Base-by-base conservation (phyloP, 2,113 vertebrate species). In the Morone saxatilis region DNA sequence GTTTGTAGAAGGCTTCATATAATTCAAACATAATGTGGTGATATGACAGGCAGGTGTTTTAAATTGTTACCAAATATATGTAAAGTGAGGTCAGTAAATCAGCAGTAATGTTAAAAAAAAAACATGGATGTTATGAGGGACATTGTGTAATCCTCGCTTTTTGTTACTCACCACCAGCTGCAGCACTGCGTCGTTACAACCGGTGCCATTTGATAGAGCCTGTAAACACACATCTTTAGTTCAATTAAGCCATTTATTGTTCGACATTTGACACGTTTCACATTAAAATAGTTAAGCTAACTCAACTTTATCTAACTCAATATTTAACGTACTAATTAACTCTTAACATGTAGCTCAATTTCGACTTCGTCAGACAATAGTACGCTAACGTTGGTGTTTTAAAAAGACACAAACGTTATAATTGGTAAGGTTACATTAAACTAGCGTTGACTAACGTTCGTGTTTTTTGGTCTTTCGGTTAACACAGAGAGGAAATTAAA, bases 101-200 rank as follows among this genome's bases (percentile, higher is more conserved):
- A 19, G 9, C 60, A 31, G 47, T 36, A 17, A 20, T 31, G 25
- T 25, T 1, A 25, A 25, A 25, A 25, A 4, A 12, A 12, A 45
- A 47, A 47, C 45, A 12, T 47, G 2, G 11, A 13, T 47, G 3
- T 47, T 47, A 56, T 14, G n/a, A 51, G 8, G 7, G 20, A 40
- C 0, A 22, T 2, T 31, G 2, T 36, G 11, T 17, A 1, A 17
- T 22, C 0, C 1, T 43, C 2, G 16, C 1, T 43, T 19, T 20
- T 3, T 17, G 0, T 13, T 25, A 94, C 92, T 95, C 47, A 96
- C 95, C 92, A 95, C 88, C 54, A 94, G 50, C 75, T 96, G 95
- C 59, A 96, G 94, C 41, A 95, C 75, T 2, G 90, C 86, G 41
- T 92, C 95, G 54, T 53, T 91, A 1, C 74, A 72, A 36, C 86